Percentiles rank a stretch among this genome's conserved stretches.
Evolutionary conservation across 2,797 vertebrate species (phyloP).

Genomic region (Parambassis ranga): DNA sequence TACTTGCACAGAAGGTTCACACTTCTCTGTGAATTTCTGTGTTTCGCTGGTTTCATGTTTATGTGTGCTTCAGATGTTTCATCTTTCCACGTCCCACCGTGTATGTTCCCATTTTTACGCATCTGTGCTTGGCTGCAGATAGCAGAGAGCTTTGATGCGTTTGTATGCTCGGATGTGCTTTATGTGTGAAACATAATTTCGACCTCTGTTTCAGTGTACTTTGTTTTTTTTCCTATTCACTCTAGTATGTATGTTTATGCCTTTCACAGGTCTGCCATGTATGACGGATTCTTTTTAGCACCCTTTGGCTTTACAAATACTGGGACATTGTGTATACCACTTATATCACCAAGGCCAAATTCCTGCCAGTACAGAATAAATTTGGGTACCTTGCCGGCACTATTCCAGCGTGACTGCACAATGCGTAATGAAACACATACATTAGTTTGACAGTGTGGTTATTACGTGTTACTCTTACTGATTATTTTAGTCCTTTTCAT

Average conservation of each 20-base stretch:
- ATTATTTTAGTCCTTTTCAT: constrained; percentile 12
- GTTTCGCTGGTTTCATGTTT: constrained; percentile 3
- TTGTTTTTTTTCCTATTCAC: background rate
- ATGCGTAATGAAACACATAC: constrained; percentile 51
- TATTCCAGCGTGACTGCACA: constrained; percentile 7
- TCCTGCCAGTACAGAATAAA: constrained; percentile 30
- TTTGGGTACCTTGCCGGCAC: constrained; percentile 12
- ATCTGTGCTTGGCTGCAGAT: constrained; percentile 18
- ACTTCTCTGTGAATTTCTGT: constrained; percentile 6
- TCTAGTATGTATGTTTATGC: background rate
- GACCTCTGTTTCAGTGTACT: constrained; percentile 4
- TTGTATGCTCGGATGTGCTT: constrained; percentile 7
- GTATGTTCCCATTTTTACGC: constrained; percentile 28
- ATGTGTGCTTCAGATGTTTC: constrained; percentile 17
- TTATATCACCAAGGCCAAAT: constrained; percentile 39
- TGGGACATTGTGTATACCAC: constrained; percentile 22
- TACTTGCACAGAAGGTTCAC: constrained; percentile 31
- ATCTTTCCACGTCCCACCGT: constrained; percentile 29
- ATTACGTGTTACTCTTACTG: constrained; percentile 26
- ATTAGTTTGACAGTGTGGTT: constrained; percentile 48
- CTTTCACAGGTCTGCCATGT: constrained; percentile 9
- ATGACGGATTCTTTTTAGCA: constrained; percentile 32
- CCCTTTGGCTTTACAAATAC: constrained; percentile 22
- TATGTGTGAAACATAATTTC: constrained; percentile 37
- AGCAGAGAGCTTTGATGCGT: constrained; percentile 38